Evolutionary conservation across 2,888 invertebrate genomes (phyloP), one percentile per base, ranked within the genome.

Genomic region (Agonopterix heracliana): DNA sequence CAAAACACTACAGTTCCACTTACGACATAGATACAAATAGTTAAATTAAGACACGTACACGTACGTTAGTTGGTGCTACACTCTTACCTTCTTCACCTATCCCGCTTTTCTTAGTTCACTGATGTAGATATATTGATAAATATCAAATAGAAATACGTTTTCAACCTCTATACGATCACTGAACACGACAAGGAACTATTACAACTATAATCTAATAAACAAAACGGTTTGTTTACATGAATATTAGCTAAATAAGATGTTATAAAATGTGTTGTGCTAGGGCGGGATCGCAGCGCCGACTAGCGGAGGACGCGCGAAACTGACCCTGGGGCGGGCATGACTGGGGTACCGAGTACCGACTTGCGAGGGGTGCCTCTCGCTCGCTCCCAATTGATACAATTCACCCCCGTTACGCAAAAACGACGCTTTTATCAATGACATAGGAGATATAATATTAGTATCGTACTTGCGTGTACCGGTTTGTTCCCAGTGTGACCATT

Each of bases 341-440:
- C 26, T 26, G 26, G 26, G 26, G 26, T 67, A 56, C 59, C 38
- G 10, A 38, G 26, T 67, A 56, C 59, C 38, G 10, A 38, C 38
- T 38, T 10, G 64, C 63, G 61, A 71, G 75, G 74, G 74, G 66
- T 62, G 51, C 59, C 70, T 66, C 82, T 74, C 83, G 50, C 70
- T 81, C 81, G 64, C 77, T 70, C 68, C 71, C 74, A 74, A 78
- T 74, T 76, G 71, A 68, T 69, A 68, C 61, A 60, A 66, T 64
- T 55, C 58, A 61, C 63, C 53, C 61, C 71, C 64, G 84, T 77
- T 78, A 85, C 76, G 84, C 78, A 74, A 87, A 84, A 86, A 85
- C 74, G 75, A 70, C 65, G 75, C 87, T 78, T 86, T 82, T 81
- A 84, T 82, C 85, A 83, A 82, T 81, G 85, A 76, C 79, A 80